Evolutionary conservation across 2,888 invertebrate species (phyloP), one percentile per base, ranked within the genome.

Genomic region (Harmothoe impar): DNA sequence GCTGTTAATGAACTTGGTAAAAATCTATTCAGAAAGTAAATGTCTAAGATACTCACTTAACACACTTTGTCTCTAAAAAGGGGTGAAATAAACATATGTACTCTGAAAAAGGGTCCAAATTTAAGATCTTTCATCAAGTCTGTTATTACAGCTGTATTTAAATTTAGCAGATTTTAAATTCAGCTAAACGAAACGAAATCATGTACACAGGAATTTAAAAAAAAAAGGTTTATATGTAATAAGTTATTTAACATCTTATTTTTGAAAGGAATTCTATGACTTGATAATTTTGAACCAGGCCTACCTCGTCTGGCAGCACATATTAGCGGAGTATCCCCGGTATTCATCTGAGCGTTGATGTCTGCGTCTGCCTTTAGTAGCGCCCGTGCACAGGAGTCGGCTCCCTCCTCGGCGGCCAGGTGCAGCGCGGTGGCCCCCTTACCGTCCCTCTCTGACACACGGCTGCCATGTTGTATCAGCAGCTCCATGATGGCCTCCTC

Each of bases 351-450:
- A 29, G 92, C 91, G 86, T 94, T 92, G 33, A 93, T 90, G n/a
- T 93, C 90, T n/a, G 94, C 93, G 17, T 93, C 94, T 81, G 92
- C 93, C n/a, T 91, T 72, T 12, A 94, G 91, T 12, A 94, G 91
- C 33, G 90, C 89, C 89, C 92, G 77, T 0, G 94, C 93, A 20
- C 93, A 92, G 10, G 92, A 91, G 10, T 91, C 89, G 17, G 92
- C 92, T 20, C 92, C 93, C 25, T 93, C 92, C 89, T 94, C 94
- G 10, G 93, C 93, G 35, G 94, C 94, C 91, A 93, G 93, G 89
- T 94, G 94, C 25, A 94, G 90, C 0, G 94, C 94, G 20, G 93
- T 93, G 86, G 93, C 94, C 77, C 92, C 92, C 77, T 93, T 93
- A n/a, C 91, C 51, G 77, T 90, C 89, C 23, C n/a, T 20, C 20